Evolutionary conservation across 2,888 invertebrate genomes (phyloP).

Genomic region (Hirtodrosophila confusa): DNA sequence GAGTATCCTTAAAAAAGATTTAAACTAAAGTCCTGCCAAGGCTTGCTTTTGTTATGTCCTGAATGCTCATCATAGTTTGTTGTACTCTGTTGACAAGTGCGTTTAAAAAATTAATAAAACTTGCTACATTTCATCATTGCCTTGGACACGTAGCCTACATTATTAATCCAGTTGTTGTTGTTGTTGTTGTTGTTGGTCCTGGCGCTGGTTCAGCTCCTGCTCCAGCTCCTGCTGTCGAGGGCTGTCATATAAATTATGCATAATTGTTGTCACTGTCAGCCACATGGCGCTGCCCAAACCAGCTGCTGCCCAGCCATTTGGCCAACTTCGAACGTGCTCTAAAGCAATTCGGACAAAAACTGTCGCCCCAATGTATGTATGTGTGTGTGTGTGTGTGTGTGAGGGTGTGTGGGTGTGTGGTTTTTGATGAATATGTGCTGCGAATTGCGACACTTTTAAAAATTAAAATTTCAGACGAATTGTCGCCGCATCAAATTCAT

Average conservation of each 20-base stretch:
- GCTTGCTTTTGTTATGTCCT: neutral
- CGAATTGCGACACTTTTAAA: constrained; percentile 48
- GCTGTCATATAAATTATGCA: constrained; percentile 71
- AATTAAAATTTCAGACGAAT: constrained; percentile 55
- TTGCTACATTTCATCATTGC: constrained; percentile 26
- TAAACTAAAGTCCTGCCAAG: neutral
- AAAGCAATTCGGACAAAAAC: constrained; percentile 29
- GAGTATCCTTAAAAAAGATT: too few relatives aligned
- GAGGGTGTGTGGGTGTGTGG: neutral
- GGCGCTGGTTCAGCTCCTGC: constrained; percentile 2
- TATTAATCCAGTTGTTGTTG: constrained; percentile 58
- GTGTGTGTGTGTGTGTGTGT: constrained; percentile 11
- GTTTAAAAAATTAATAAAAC: constrained; percentile 44
- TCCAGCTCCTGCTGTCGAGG: constrained; percentile 9
- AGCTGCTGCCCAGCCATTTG: constrained; percentile 19
- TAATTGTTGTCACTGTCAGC: constrained; percentile 67
- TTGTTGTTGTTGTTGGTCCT: constrained; percentile 15
- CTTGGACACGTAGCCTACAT: constrained; percentile 46
- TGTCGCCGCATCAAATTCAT: constrained; percentile 17
- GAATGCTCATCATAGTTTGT: neutral
- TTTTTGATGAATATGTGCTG: constrained; percentile 37
- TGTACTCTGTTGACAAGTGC: constrained; percentile 32
- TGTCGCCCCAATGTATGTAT: neutral
- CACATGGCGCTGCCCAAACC: constrained; percentile 2
- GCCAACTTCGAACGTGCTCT: constrained; percentile 21